Conservation (phyloP, 1,140 invertebrate species). For the Drosophila nebulosa region DNA sequence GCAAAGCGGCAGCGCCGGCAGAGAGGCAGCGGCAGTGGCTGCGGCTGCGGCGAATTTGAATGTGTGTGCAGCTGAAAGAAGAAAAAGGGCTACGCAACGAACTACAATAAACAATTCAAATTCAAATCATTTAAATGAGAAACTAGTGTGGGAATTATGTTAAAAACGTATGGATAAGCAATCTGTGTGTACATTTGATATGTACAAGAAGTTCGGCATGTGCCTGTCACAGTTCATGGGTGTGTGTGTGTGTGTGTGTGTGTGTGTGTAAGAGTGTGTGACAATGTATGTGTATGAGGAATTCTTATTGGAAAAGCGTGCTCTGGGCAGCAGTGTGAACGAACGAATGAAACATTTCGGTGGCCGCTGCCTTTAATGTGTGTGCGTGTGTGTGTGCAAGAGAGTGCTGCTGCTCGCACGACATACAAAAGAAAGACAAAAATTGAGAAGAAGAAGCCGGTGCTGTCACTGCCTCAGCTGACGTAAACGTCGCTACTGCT, state of each 20-base stretch:
- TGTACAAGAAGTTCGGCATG: slow-evolving; percentile 69
- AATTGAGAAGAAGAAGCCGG: slow-evolving; percentile 48
- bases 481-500: slow-evolving; percentile 34
- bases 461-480: slow-evolving; percentile 37
- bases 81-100: slow-evolving; percentile 48
- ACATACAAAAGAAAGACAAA: slow-evolving; percentile 62
- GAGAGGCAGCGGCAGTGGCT: slow-evolving; percentile 33
- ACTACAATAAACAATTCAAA: not conserved
- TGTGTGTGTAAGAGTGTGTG: slow-evolving; percentile 5
- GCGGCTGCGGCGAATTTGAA: slow-evolving; percentile 48
- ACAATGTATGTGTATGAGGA: slow-evolving; percentile 50
- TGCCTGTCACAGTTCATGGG: slow-evolving; percentile 27
- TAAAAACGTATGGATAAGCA: not conserved
- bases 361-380: slow-evolving; percentile 35
- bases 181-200: slow-evolving; percentile 52
- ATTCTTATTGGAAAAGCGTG: slow-evolving; percentile 78
- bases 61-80: slow-evolving; percentile 48
- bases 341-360: slow-evolving; percentile 55
- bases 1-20: slow-evolving; percentile 65
- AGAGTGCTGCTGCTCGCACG: slow-evolving; percentile 49
- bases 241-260: slow-evolving; percentile 20
- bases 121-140: slow-evolving; percentile 7
- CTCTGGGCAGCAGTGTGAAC: slow-evolving; percentile 53
- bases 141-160: slow-evolving; percentile 32
- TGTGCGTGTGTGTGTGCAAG: slow-evolving; percentile 21